Conservation (phyloP, 1,140 invertebrate genomes). For the Calycopis cecrops region DNA sequence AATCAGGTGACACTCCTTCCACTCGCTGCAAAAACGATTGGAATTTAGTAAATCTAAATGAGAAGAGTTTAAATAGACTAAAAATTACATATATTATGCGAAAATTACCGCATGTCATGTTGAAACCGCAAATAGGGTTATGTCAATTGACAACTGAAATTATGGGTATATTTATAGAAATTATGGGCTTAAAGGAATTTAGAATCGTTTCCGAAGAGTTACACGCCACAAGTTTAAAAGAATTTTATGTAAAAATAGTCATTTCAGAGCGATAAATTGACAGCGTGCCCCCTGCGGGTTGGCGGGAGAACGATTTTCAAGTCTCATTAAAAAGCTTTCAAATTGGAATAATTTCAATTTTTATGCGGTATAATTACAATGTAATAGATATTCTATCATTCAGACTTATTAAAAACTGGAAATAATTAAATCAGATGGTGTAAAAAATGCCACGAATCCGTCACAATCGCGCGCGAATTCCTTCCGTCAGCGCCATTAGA, state of each 20-base stretch:
- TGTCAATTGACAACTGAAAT: slow-evolving; percentile 67
- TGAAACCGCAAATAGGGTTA: slow-evolving; percentile 70
- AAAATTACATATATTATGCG: slow-evolving; percentile 33
- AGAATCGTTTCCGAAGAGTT: slow-evolving; percentile 22
- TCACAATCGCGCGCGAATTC: slow-evolving; percentile 74
- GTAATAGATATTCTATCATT: slow-evolving; percentile 36
- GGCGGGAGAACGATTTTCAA: slow-evolving; percentile 63
- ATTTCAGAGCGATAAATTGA: slow-evolving; percentile 31
- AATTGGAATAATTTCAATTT: slow-evolving; percentile 25
- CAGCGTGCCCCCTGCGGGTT: slow-evolving; percentile 69
- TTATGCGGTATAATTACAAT: slow-evolving; percentile 36
- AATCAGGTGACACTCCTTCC: slow-evolving; percentile 35
- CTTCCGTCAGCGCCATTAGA: slow-evolving; percentile 72
- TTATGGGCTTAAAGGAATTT: slow-evolving; percentile 24
- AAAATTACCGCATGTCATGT: slow-evolving; percentile 72
- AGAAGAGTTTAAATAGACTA: background rate
- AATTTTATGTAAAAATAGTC: slow-evolving; percentile 31
- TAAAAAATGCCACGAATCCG: slow-evolving; percentile 73
- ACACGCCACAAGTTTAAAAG: slow-evolving; percentile 24
- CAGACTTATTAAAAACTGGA: slow-evolving; percentile 34
- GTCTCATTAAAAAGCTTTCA: slow-evolving; percentile 31
- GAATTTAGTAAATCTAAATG: background rate
- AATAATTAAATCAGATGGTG: slow-evolving; percentile 53
- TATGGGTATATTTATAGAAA: slow-evolving; percentile 39
- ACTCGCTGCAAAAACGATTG: slow-evolving; percentile 41